Evolutionary conservation across 2,888 invertebrate species (phyloP), one percentile per base, ranked within the genome.

Genomic region (Exocentrus adspersus): DNA sequence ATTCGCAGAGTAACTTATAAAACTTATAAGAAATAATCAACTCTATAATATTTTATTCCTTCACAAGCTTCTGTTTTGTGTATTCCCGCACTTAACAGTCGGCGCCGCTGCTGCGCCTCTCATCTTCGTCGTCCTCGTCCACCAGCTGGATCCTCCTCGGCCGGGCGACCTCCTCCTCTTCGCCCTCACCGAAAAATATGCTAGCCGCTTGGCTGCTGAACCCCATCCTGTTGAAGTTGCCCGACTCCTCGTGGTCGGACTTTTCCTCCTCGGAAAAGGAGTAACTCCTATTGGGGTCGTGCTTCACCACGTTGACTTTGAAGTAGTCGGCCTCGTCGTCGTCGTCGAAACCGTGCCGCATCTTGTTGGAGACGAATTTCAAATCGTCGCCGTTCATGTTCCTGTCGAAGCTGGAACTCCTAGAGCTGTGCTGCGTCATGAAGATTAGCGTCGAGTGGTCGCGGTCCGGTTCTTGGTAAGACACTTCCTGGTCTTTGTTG

Each of bases 161-260:
- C 32, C 71, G 42, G 7, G 46, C 28, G 3, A 63, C 42, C 10
- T 60, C 48, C n/a, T 65, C 52, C 9, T 71, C 75, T 14, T 70
- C 69, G 32, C 73, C 72, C n/a, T 63, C 73, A 20, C 73, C 76
- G 67, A 82, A 82, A 65, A 82, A 82, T 68, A 82, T 80, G 66
- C 73, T 81, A 2, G 79, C 74, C 1, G 81, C 82, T 59, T 78
- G 77, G 63, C 76, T 80, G 50, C 78, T 80, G 64, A 77, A 80
- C 16, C 68, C 69, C 51, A 66, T 56, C 2, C 65, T 41, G 21
- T 12, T 41, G 16, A 60, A 52, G 28, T 41, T 16, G 1, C 7
- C 12, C 9, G 48, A 56, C 9, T 60, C 60, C 9, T 67, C 64
- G 20, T 69, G 60, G 12, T 60, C 14, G 20, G 61, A 63, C 4